Base-by-base conservation (phyloP, 35 echinoderm and acorn worm species). In the Heliocidaris tuberculata region DNA sequence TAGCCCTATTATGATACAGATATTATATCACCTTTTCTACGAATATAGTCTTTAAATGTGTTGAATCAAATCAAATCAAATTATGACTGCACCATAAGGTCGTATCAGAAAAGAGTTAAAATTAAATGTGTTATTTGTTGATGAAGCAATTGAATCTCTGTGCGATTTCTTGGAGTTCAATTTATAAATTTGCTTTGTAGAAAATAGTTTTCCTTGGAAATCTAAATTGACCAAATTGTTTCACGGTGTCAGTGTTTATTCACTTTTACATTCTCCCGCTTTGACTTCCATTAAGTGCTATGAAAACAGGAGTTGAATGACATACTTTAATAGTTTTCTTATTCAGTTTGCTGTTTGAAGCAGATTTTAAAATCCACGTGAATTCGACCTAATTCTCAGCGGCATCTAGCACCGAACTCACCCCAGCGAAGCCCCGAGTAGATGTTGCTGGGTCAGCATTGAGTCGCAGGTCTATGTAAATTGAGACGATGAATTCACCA, bases 371-470 rank as follows among this genome's bases (percentile, higher is more conserved):
- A 47, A 89, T 89, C 87, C 3, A 89, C 87, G 87, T 89, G 87
- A 89, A 47, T 19, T 32, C 35, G 87, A 89, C 87, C 87, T 89
- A 89, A 0, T 89, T 89, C 87, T n/a, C 87, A 89, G 87, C 31
- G 24, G 87, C 65, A 78, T 78, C 65, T 78, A 78, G 21, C 61
- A 17, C 65, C 17, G 65, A 78, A 27, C 15, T 27, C 17, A 78
- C 21, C 65, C 65, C 65, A 78, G 65, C 65, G 65, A 78, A 19
- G 15, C 17, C 6, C 21, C 27, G 4, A 78, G 65, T 27, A 78
- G 17, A 78, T 78, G 65, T 78, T 78, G 65, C 65, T 78, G 21
- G 65, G 7, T 78, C 65, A 78, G 65, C 65, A 78, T 7, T n/a
- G 65, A n/a, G 7, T 78, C 65, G 17, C 7, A 78, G 7, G n/a